phyloP scores from a whole-genome alignment of 2,888 invertebrate genomes.

The Copidosoma aretas region DNA sequence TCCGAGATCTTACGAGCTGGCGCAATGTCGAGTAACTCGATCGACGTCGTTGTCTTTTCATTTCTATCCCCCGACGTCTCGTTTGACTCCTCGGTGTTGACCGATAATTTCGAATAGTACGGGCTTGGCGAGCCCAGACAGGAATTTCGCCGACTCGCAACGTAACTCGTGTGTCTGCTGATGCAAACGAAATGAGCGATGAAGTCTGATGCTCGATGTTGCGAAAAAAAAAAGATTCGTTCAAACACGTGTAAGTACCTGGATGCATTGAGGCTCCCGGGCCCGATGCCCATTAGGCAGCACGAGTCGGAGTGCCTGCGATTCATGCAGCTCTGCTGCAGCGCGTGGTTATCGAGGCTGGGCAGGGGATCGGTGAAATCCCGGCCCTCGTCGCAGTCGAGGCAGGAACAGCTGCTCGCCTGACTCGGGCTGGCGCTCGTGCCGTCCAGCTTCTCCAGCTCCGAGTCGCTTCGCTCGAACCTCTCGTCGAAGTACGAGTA shows the following conservation, averaged over 20 bases:
- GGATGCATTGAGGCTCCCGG: slow-evolving; percentile 39
- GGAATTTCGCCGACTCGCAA: slow-evolving; percentile 54
- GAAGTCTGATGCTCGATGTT: no score
- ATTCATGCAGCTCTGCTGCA: slow-evolving; percentile 52
- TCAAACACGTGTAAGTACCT: slow-evolving; percentile 34
- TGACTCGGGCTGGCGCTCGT: slow-evolving; percentile 53
- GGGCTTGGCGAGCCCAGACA: slow-evolving; percentile 52
- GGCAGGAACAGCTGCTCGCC: slow-evolving; percentile 58
- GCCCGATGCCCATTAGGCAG: slow-evolving; percentile 51
- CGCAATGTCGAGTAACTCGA: slow-evolving; percentile 54
- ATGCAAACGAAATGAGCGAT: no score
- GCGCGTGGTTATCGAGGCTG: slow-evolving; percentile 42
- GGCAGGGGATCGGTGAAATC: slow-evolving; percentile 36
- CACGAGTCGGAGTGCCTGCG: slow-evolving; percentile 59
- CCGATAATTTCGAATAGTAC: slow-evolving; percentile 46
- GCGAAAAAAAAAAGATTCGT: not conserved
- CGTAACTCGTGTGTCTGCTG: slow-evolving; percentile 46
- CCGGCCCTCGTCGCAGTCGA: slow-evolving; percentile 56
- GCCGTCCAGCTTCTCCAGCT: slow-evolving; percentile 55
- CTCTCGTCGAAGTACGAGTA: slow-evolving; percentile 64
- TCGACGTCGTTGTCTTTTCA: slow-evolving; percentile 10
- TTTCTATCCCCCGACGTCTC: slow-evolving; percentile 17
- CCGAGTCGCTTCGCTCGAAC: slow-evolving; percentile 55
- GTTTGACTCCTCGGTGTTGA: slow-evolving; percentile 12
- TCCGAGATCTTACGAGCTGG: slow-evolving; percentile 70